Evolutionary conservation across 2,113 vertebrate species (phyloP).

Genomic region (Poeciliopsis prolifica): DNA sequence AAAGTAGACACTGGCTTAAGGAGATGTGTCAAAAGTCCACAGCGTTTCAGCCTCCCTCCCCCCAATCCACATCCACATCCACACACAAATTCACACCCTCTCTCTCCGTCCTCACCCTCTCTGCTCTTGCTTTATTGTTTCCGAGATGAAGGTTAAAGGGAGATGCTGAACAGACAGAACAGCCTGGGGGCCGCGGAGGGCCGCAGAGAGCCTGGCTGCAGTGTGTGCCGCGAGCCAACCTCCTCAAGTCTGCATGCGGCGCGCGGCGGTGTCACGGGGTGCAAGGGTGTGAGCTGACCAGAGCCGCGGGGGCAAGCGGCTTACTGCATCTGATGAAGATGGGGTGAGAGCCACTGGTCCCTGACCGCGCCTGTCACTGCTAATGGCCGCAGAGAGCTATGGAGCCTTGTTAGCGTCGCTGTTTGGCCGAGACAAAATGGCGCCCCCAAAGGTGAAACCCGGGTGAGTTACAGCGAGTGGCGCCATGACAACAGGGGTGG

Average conservation of each 20-base stretch:
- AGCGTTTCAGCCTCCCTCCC: slow-evolving; percentile 55
- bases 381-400: slow-evolving; percentile 77
- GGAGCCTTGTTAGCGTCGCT: slow-evolving; percentile 70
- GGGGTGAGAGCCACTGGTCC: slow-evolving; percentile 63
- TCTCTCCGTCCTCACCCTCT: slow-evolving; percentile 49
- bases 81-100: slow-evolving; percentile 56
- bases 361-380: slow-evolving; percentile 76
- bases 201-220: slow-evolving; percentile 35
- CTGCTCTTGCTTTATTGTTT: slow-evolving; percentile 83
- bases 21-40: slow-evolving; percentile 84
- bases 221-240: slow-evolving; percentile 54
- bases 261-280: slow-evolving; percentile 60
- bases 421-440: slow-evolving; percentile 68
- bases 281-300: slow-evolving; percentile 55
- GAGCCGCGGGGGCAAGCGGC: slow-evolving; percentile 64
- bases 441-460: slow-evolving; percentile 58
- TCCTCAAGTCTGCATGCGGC: slow-evolving; percentile 37
- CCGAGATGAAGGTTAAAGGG: slow-evolving; percentile 82
- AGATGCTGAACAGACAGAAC: slow-evolving; percentile 82
- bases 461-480: slow-evolving; percentile 63
- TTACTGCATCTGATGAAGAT: slow-evolving; percentile 46
- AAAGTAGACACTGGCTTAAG: slow-evolving; percentile 82
- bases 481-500: slow-evolving; percentile 35
- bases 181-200: slow-evolving; percentile 65
- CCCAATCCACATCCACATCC: slow-evolving; percentile 4